Conservation (phyloP, 1,140 invertebrate genomes). For the Oryzaephilus surinamensis region DNA sequence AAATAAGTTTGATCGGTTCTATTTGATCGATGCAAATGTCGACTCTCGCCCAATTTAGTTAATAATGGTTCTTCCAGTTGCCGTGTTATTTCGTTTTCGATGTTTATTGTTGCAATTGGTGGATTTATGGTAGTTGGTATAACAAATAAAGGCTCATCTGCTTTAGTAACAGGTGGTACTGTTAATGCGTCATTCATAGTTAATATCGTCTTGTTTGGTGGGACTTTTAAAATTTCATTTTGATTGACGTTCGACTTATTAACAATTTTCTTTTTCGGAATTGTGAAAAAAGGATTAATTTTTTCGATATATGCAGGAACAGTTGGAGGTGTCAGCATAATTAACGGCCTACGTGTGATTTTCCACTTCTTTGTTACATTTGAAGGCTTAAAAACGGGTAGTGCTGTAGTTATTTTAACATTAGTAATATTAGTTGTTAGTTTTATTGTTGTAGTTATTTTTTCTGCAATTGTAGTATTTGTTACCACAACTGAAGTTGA, state of each 20-base stretch:
- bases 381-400: background rate
- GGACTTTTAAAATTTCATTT: too few relatives aligned
- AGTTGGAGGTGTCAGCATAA: too few relatives aligned
- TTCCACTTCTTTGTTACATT: background rate
- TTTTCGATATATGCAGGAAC: too few relatives aligned
- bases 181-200: too few relatives aligned
- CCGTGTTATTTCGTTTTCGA: background rate
- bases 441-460: background rate
- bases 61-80: background rate
- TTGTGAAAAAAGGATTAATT: too few relatives aligned
- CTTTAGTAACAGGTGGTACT: too few relatives aligned
- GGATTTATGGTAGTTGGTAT: too few relatives aligned
- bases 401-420: background rate
- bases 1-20: background rate
- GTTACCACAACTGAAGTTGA: background rate
- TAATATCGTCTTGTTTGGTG: too few relatives aligned
- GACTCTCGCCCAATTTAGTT: background rate
- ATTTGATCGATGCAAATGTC: background rate
- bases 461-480: background rate
- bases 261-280: too few relatives aligned
- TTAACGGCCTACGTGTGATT: too few relatives aligned
- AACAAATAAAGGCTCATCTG: too few relatives aligned
- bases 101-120: background rate
- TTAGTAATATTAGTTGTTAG: constrained; percentile 3
- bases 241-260: too few relatives aligned